Conservation (phyloP, 2,113 vertebrate genomes). For the Archocentrus centrarchus region DNA sequence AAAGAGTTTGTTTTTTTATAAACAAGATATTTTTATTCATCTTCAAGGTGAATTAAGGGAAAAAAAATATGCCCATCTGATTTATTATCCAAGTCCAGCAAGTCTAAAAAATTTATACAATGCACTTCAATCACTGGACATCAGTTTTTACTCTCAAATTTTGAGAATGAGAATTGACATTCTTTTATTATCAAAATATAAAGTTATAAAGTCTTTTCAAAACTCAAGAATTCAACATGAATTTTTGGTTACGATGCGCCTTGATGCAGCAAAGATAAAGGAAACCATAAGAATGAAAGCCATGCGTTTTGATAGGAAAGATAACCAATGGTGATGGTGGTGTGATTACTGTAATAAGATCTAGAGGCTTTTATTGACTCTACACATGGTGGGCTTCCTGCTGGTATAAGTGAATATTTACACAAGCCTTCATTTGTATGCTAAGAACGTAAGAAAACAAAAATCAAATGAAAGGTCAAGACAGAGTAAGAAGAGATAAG, state of each 20-base stretch:
- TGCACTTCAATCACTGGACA: background rate
- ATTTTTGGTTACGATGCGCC: background rate
- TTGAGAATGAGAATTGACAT: background rate
- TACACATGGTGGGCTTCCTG: slow-evolving; percentile 46
- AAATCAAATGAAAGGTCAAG: slow-evolving; percentile 2
- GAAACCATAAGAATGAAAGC: slow-evolving; percentile 1
- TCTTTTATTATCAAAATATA: slow-evolving; percentile 1
- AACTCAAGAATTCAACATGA: slow-evolving; percentile 22
- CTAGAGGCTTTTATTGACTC: slow-evolving; percentile 47
- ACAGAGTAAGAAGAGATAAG: background rate
- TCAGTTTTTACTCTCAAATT: background rate
- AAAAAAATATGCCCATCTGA: background rate
- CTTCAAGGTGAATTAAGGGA: background rate
- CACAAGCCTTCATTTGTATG: slow-evolving; percentile 48
- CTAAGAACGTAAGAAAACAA: slow-evolving; percentile 46
- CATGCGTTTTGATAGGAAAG: background rate
- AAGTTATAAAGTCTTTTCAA: slow-evolving; percentile 13
- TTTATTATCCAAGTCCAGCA: background rate
- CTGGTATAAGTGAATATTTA: slow-evolving; percentile 64
- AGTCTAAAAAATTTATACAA: background rate
- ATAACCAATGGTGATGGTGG: slow-evolving; percentile 24
- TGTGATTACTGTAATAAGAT: slow-evolving; percentile 56
- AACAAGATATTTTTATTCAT: background rate
- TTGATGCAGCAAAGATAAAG: slow-evolving; percentile 30
- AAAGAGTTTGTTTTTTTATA: background rate